A percentile compares a stretch with the other conserved stretches of the same genome.
Evolutionary conservation across 2,888 invertebrate species (phyloP).

Genomic region (Tetranychus truncatus): DNA sequence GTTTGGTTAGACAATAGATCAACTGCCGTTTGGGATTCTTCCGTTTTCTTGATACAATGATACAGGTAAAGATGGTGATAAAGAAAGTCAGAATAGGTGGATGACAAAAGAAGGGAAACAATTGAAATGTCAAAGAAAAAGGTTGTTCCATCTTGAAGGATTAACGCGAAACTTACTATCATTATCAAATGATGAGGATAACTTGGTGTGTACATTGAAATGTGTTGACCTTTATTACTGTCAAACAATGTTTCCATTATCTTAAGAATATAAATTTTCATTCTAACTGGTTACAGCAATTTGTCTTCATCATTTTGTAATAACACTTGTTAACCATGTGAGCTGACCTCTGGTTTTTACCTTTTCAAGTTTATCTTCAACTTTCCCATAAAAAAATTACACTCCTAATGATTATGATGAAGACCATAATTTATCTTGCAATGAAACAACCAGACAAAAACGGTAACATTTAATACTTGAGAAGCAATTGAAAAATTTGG

Average conservation of each 20-base stretch:
- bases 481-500: too few species aligned
- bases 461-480: too few species aligned
- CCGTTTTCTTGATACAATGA: neutral
- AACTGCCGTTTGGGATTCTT: neutral
- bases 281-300: neutral
- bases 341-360: neutral
- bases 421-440: too few species aligned
- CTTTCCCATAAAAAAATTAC: too few species aligned
- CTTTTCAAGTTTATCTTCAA: neutral
- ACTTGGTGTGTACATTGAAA: neutral
- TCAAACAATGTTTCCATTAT: too few species aligned
- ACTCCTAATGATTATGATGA: too few species aligned
- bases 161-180: neutral
- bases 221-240: neutral
- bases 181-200: neutral
- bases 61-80: neutral
- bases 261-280: neutral
- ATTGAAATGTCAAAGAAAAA: neutral
- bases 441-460: too few species aligned
- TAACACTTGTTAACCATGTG: neutral
- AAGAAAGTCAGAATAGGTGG: neutral
- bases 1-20: neutral
- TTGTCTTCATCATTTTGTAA: neutral
- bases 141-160: neutral
- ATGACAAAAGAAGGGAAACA: neutral